Evolutionary conservation across 2,797 vertebrate genomes (phyloP).

Genomic region (Diplodus sargus): DNA sequence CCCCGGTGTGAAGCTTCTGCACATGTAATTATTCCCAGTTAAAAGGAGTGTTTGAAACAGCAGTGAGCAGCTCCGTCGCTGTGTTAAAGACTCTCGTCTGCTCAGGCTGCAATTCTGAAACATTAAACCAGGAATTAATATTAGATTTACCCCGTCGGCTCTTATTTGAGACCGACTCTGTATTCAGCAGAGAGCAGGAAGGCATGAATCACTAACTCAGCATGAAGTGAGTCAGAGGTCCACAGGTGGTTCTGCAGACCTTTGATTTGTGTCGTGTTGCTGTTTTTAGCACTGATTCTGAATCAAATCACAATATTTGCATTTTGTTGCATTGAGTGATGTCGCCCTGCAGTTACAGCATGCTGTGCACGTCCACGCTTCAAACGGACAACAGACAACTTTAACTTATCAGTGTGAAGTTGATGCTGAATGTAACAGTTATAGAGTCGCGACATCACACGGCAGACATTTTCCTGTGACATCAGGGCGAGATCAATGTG

Average conservation of each 20-base stretch:
- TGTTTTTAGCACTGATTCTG: conserved; percentile 1
- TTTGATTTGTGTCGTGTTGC: not conserved
- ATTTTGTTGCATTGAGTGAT: not conserved
- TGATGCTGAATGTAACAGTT: no score
- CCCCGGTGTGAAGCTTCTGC: conserved; percentile 4
- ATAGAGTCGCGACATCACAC: no score
- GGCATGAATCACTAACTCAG: not conserved
- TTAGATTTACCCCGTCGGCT: not conserved
- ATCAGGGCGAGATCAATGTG: no score
- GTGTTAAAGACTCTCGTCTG: not conserved
- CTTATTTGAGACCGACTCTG: not conserved
- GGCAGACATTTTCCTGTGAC: no score
- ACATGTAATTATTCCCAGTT: conserved; percentile 9
- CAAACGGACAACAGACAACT: no score
- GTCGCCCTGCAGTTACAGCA: no score
- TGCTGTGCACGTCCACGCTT: no score
- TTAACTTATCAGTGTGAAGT: no score
- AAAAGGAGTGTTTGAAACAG: not conserved
- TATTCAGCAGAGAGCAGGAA: not conserved
- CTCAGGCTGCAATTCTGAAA: not conserved
- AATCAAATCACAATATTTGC: not conserved
- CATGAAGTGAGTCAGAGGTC: not conserved
- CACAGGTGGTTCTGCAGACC: not conserved
- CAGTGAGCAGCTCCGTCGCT: not conserved
- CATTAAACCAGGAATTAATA: not conserved